Base-by-base conservation (phyloP, 2,113 vertebrate genomes). In the Cranoglanis bouderius region DNA sequence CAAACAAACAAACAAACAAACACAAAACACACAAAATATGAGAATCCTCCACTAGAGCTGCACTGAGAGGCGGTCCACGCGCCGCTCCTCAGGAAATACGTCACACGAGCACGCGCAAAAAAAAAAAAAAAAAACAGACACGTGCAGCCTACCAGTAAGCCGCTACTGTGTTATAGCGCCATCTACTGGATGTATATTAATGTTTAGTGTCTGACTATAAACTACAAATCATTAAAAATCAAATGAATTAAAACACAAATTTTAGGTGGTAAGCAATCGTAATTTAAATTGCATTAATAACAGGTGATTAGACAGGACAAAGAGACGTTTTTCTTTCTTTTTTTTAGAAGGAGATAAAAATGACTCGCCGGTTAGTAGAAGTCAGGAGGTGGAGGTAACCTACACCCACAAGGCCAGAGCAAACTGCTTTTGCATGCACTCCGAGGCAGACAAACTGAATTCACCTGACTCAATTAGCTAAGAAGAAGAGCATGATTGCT, bases 61-160 rank as follows among this genome's bases (percentile, higher is more conserved):
- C 92, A 91, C 90, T 93, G 67, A 89, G 89, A 90, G 88, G 94
- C 91, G 92, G 94, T 94, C 93, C 90, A 72, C 70, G 89, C 90
- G 91, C 93, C 87, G 94, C 93, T 94, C 93, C 94, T 89, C 95
- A 96, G 95, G 96, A 96, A 96, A 95, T 95, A 95, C 96, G 96
- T 96, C 95, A 96, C 95, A 96, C 91, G 84, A 85, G 91, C 91
- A 93, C 72, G 57, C 65, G 53, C 32, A 85, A 16, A 10, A 51
- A 18, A n/a, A 78, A 53, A n/a, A n/a, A 3, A 21, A n/a, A 51
- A 43, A 88, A 87, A 87, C 89, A 14, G 49, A 7, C 21, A n/a
- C 29, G 12, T 32, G 49, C 78, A 7, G 65, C 83, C 89, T 46
- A 40, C 88, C 85, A 51, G 26, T 85, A 38, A 35, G 49, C 51